Evolutionary conservation across 1,140 invertebrate genomes (phyloP).

Genomic region (Ceratoteleas bidentatus): DNA sequence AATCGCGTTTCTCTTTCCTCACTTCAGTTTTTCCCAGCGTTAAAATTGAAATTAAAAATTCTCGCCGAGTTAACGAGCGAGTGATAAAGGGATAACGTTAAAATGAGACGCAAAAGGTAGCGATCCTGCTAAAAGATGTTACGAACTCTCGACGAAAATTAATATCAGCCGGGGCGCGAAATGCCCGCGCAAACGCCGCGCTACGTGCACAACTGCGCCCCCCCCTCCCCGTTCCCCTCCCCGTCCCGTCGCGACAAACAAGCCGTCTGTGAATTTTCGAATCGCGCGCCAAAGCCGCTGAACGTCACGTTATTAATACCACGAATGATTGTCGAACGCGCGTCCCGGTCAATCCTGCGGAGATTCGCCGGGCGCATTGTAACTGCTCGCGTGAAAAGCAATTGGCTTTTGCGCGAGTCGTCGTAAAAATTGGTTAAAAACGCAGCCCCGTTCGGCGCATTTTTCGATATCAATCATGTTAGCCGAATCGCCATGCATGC

Average conservation of each 20-base stretch:
- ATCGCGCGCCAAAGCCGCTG: neutral
- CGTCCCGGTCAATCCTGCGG: conserved; percentile 8
- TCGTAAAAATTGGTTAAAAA: conserved; percentile 56
- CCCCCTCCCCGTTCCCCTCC: too few species aligned
- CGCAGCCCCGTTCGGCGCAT: conserved; percentile 38
- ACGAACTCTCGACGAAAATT: conserved; percentile 69
- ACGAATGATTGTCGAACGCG: too few species aligned
- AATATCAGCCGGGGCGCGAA: conserved; percentile 67
- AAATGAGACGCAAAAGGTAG: conserved; percentile 69
- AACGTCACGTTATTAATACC: neutral
- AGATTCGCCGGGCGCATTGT: conserved; percentile 22
- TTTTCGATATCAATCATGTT: conserved; percentile 66
- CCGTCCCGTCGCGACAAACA: neutral
- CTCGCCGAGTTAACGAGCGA: conserved; percentile 72
- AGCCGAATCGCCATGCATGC: conserved; percentile 51
- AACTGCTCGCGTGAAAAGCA: conserved; percentile 29
- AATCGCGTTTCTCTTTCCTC: conserved; percentile 53
- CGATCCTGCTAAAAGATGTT: conserved; percentile 56
- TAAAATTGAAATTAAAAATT: conserved; percentile 76
- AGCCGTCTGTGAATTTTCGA: conserved; percentile 14
- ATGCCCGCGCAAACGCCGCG: conserved; percentile 42
- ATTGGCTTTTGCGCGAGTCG: conserved; percentile 45
- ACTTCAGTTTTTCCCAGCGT: conserved; percentile 59
- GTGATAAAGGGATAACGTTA: conserved; percentile 70
- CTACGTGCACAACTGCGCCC: conserved; percentile 45